Evolutionary conservation across 1,140 invertebrate species (phyloP).

Genomic region (Tetramorium simillimum): DNA sequence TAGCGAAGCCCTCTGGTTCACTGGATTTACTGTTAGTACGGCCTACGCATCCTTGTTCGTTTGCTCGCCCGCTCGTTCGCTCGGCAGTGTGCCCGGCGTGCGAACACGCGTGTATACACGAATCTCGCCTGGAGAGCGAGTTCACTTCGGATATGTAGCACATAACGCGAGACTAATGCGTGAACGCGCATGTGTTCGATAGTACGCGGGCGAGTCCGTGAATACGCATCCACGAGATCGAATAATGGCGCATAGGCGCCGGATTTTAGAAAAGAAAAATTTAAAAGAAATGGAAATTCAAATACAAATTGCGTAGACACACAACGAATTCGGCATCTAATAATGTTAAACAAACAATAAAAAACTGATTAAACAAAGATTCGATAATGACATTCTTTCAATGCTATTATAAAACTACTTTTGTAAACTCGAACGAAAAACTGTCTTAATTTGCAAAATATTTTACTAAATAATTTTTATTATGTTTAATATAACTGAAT

Average conservation of each 20-base stretch:
- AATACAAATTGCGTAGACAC: not conserved
- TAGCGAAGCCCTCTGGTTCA: not conserved
- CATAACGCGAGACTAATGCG: conserved; percentile 34
- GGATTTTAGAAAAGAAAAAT: not conserved
- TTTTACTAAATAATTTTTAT: not conserved
- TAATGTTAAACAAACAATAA: not conserved
- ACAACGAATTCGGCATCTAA: too few species aligned
- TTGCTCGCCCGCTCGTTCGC: conserved; percentile 6
- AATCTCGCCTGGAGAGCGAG: conserved; percentile 24
- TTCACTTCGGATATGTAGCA: conserved; percentile 16
- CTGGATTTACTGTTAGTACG: conserved; percentile 62
- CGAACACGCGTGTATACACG: conserved; percentile 18
- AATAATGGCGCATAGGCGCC: conserved; percentile 33
- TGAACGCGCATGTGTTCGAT: conserved; percentile 8
- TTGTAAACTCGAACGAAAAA: not conserved
- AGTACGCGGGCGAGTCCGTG: not conserved
- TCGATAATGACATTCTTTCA: not conserved
- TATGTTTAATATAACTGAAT: not conserved
- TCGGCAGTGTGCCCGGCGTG: not conserved
- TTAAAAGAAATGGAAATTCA: not conserved
- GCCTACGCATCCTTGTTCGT: conserved; percentile 5
- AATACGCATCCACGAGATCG: not conserved
- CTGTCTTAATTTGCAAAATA: not conserved
- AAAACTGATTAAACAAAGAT: not conserved
- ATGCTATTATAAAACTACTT: not conserved